Conservation (phyloP, 2,113 vertebrate genomes). For the Rafetus swinhoei region DNA sequence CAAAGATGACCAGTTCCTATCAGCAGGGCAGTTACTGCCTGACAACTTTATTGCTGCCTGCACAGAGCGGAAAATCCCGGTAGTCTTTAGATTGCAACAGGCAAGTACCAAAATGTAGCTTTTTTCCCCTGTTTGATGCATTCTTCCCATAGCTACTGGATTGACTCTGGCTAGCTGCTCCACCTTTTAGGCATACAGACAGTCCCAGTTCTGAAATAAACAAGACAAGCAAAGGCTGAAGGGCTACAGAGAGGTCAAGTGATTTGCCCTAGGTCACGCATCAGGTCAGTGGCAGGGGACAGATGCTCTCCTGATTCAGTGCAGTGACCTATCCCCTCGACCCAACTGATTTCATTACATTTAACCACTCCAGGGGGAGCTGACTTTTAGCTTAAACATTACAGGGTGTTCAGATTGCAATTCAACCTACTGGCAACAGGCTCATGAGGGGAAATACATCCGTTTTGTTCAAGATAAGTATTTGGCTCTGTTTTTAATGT, state of each 20-base stretch:
- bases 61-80: constrained; percentile 90
- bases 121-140: background rate
- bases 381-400: background rate
- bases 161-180: background rate
- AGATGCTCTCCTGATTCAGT: background rate
- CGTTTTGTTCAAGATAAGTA: background rate
- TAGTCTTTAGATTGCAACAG: constrained; percentile 94
- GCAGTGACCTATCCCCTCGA: accelerated
- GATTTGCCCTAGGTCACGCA: accelerated
- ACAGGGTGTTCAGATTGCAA: accelerated
- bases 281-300: accelerated
- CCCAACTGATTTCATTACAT: background rate
- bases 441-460: background rate
- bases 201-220: background rate
- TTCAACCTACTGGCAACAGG: accelerated
- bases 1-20: constrained; percentile 94
- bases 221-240: background rate
- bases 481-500: background rate
- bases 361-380: constrained; percentile 6
- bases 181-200: background rate
- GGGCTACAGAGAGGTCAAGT: background rate
- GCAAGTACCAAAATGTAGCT: constrained; percentile 75
- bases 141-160: background rate
- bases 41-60: constrained; percentile 95
- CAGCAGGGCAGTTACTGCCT: constrained; percentile 90